Conservation (phyloP, 2,888 invertebrate genomes). For the Fabriciana adippe region DNA sequence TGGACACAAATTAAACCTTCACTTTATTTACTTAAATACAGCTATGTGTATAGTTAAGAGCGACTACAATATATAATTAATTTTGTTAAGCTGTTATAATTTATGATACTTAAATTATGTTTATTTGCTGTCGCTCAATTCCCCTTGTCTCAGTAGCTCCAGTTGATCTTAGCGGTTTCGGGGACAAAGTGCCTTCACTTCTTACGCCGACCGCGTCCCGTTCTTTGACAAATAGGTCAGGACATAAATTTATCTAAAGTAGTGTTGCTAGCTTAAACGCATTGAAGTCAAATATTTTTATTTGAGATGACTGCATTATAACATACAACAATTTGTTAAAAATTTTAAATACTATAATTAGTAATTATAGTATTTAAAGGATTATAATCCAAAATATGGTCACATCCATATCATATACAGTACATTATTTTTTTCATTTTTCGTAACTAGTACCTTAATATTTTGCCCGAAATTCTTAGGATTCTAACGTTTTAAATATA, state of each 20-base stretch:
- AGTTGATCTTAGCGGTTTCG: constrained; percentile 33
- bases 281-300: constrained; percentile 22
- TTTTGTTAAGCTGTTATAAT: constrained; percentile 8
- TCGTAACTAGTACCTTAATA: too few species aligned
- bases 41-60: neutral
- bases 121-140: constrained; percentile 25
- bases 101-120: constrained; percentile 19
- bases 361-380: too few species aligned
- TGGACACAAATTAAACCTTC: too few species aligned
- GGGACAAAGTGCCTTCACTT: constrained; percentile 35
- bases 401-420: too few species aligned
- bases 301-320: neutral
- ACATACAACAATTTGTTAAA: neutral
- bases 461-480: too few species aligned
- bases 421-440: too few species aligned
- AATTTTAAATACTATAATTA: neutral
- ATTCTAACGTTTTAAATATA: too few species aligned
- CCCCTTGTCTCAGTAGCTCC: constrained; percentile 27
- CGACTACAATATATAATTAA: neutral
- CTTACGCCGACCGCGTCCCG: constrained; percentile 33
- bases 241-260: constrained; percentile 38
- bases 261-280: constrained; percentile 27
- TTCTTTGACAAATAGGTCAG: constrained; percentile 37
- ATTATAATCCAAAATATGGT: too few species aligned
- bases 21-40: neutral